Conservation (phyloP, 2,797 vertebrate genomes). For the Buceros bicornis region DNA sequence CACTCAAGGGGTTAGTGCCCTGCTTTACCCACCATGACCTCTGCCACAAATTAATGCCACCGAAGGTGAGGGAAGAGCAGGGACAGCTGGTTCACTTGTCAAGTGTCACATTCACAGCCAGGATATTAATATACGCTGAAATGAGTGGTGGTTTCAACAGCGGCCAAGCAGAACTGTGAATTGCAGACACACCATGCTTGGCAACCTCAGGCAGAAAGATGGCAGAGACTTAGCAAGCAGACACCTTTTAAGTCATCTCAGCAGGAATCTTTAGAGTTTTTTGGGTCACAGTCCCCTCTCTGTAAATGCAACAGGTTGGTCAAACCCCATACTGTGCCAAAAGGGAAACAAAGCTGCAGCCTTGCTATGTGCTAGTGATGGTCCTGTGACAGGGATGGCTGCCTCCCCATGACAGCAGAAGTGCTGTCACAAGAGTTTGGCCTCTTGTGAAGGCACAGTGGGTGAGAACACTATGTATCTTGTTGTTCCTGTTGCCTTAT, state of each 20-base stretch:
- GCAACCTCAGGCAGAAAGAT: background rate
- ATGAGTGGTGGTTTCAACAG: background rate
- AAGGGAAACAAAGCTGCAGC: background rate
- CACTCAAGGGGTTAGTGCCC: background rate
- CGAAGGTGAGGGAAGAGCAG: background rate
- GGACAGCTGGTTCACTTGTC: background rate
- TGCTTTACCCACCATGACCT: background rate
- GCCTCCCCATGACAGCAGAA: background rate
- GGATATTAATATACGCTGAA: background rate
- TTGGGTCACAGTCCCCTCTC: background rate
- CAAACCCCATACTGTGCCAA: background rate
- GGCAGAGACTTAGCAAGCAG: background rate
- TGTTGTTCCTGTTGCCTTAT: background rate
- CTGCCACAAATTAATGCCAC: background rate
- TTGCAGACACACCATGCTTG: background rate
- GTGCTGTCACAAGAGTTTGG: background rate
- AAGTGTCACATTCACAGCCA: background rate
- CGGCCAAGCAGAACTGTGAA: background rate
- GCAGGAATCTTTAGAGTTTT: background rate
- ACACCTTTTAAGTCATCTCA: background rate
- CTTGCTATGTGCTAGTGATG: background rate
- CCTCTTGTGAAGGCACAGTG: background rate
- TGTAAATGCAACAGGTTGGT: background rate
- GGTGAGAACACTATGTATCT: background rate
- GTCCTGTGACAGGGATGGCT: background rate